A percentile compares a stretch with the other conserved stretches of the same genome.
Conservation (phyloP, 2,888 invertebrate genomes). For the Apomyelois bistriatella region DNA sequence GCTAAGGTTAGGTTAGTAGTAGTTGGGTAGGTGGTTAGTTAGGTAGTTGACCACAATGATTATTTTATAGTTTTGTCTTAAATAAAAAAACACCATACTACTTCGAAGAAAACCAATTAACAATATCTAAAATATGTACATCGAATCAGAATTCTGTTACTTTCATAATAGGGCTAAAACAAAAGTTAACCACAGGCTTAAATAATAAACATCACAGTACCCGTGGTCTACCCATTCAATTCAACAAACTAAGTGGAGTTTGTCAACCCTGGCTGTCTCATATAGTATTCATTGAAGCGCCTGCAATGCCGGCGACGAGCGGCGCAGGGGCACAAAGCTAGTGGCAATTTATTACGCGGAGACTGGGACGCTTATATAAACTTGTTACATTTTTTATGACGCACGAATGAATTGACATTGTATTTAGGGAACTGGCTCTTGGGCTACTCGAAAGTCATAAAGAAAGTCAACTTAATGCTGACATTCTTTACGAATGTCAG, state of each 20-base stretch:
- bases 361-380: constrained; percentile 26
- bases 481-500: too few species aligned
- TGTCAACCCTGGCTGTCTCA: constrained; percentile 24
- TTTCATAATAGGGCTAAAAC: too few species aligned
- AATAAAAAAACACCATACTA: too few species aligned
- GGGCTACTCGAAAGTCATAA: too few species aligned
- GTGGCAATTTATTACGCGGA: constrained; percentile 20
- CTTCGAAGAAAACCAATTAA: too few species aligned
- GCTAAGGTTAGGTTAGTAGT: too few species aligned
- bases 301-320: constrained; percentile 16
- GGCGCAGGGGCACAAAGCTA: not conserved
- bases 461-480: too few species aligned
- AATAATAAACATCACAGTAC: not conserved
- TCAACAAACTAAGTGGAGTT: not conserved
- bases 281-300: constrained; percentile 31
- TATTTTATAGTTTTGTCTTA: too few species aligned
- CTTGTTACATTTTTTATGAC: constrained; percentile 5
- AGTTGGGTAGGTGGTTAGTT: too few species aligned
- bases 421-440: not conserved
- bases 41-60: too few species aligned
- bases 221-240: not conserved
- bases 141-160: too few species aligned
- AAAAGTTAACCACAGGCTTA: not conserved
- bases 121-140: too few species aligned
- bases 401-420: not conserved